Base-by-base conservation (phyloP, 1,140 invertebrate species). In the Apis laboriosa region DNA sequence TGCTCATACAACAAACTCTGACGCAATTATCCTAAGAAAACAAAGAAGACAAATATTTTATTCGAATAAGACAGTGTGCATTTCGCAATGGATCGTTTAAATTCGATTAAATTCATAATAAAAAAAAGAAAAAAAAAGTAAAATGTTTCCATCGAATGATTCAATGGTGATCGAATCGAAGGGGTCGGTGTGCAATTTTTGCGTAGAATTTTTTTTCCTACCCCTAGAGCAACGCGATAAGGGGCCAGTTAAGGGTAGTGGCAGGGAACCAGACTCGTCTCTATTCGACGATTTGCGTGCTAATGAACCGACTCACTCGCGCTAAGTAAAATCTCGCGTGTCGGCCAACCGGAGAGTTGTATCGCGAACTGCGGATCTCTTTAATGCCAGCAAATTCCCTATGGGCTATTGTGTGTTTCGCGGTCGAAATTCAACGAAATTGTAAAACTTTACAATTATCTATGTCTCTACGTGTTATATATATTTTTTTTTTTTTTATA, bases 281-380 rank as follows among this genome's bases (percentile, higher is more conserved):
- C 75, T 70, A 56, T 68, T 75, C 80, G 84, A 84, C 87, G 84
- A 92, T 92, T 92, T 88, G 89, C 88, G 91, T 92, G 91, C 85
- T 90, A 92, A 92, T 90, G 90, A 92, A 92, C 85, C 83, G 78
- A 77, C 63, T 66, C 78, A 82, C 80, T 75, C 83, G 77, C 67
- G 88, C 68, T 88, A 90, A 91, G 90, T 92, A 91, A 92, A 90
- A 92, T 92, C 83, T 92, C 86, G 91, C 91, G 90, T 92, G 92
- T 77, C 84, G 77, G 19, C 71, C 80, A 79, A 53, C 43, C 58
- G 75, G 68, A n/a, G 76, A 24, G 51, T 24, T 58, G n/a, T 84
- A 86, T 90, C 87, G 84, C 89, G 73, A 85, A 82, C 61, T 84
- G 56, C 79, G 70, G 67, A 82, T 88, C 84, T 84, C 64, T 90